Percentiles rank a stretch among this genome's conserved stretches.
Conservation (phyloP, 2,113 vertebrate species). For the Galemys pyrenaicus region DNA sequence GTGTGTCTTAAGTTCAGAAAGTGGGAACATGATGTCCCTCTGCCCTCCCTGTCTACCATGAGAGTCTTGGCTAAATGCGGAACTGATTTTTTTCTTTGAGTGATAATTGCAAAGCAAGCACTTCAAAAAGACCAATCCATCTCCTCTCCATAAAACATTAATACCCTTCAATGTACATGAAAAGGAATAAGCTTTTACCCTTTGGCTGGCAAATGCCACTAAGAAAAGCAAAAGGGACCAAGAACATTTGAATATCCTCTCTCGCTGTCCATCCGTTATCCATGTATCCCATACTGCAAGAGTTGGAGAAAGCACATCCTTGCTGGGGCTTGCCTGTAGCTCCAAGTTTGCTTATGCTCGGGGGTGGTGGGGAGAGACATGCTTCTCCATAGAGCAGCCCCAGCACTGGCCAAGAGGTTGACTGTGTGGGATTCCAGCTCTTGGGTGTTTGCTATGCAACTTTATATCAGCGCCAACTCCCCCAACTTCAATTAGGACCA, state of each 20-base stretch:
- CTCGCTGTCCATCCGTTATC: conserved; percentile 76
- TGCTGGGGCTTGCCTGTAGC: neutral
- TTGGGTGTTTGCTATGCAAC: neutral
- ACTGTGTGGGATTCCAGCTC: neutral
- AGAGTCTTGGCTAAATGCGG: conserved; percentile 65
- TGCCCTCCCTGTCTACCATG: conserved; percentile 43
- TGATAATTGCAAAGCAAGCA: conserved; percentile 76
- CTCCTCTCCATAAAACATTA: conserved; percentile 70
- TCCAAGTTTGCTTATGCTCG: neutral
- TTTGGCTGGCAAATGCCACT: conserved; percentile 70
- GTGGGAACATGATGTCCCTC: conserved; percentile 66
- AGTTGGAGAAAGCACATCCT: conserved; percentile 68
- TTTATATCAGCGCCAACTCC: neutral
- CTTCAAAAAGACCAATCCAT: conserved; percentile 73
- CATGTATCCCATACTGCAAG: conserved; percentile 71
- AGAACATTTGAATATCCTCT: conserved; percentile 78
- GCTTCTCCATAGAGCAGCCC: neutral
- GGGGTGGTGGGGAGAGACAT: no score
- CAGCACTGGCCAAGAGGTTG: neutral
- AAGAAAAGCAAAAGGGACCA: conserved; percentile 75
- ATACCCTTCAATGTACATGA: conserved; percentile 61
- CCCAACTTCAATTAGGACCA: neutral
- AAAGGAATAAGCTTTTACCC: conserved; percentile 29
- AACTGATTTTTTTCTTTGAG: conserved; percentile 78
- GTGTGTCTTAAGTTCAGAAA: conserved; percentile 68